Evolutionary conservation across 2,888 invertebrate genomes (phyloP).

Genomic region (Rhabditoides inermis): DNA sequence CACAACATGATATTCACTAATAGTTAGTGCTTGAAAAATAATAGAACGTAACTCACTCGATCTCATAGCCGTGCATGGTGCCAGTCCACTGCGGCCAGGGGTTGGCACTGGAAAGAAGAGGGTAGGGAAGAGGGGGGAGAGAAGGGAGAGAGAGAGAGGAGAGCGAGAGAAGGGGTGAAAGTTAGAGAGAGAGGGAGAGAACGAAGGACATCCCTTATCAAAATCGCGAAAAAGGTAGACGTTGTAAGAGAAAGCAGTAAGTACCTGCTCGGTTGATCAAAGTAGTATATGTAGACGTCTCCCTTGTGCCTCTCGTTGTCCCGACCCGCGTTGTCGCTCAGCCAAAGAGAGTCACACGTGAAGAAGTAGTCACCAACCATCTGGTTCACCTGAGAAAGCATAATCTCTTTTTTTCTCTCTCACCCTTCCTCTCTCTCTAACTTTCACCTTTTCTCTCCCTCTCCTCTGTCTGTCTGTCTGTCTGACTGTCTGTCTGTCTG

Average conservation of each 20-base stretch:
- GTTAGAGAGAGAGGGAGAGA: neutral
- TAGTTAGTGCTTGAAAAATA: no score
- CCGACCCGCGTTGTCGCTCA: slow-evolving; percentile 31
- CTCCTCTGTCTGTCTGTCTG: neutral
- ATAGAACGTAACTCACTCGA: no score
- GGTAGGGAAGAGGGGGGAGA: neutral
- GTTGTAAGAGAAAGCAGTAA: neutral
- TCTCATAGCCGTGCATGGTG: slow-evolving; percentile 92
- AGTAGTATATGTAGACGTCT: slow-evolving; percentile 40
- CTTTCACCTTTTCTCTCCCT: neutral
- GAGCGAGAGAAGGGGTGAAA: no score
- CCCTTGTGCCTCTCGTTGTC: slow-evolving; percentile 18
- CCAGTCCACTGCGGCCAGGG: slow-evolving; percentile 56
- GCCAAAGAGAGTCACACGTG: slow-evolving; percentile 50
- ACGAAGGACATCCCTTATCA: slow-evolving; percentile 11
- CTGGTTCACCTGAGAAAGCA: slow-evolving; percentile 30
- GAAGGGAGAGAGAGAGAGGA: no score
- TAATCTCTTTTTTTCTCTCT: neutral
- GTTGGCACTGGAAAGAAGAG: slow-evolving; percentile 26
- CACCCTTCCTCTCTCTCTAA: neutral
- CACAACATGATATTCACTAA: no score
- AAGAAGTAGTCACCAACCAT: slow-evolving; percentile 80
- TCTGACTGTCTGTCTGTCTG: no score
- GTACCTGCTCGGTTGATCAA: slow-evolving; percentile 36
- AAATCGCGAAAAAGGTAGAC: no score